Evolutionary conservation across 2,113 vertebrate genomes (phyloP).

Genomic region (Microcebus jonahi): DNA sequence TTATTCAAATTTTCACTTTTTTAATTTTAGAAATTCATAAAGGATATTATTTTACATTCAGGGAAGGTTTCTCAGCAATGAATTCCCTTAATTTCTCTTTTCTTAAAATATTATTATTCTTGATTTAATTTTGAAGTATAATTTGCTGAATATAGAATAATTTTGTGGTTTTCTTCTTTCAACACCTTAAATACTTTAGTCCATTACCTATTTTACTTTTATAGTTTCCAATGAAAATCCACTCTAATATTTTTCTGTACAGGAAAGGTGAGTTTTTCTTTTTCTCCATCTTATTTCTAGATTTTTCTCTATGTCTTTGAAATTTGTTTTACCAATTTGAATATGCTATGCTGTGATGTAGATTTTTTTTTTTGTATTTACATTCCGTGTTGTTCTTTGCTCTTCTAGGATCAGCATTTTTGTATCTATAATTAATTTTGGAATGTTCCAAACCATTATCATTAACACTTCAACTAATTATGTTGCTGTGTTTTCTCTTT

Average conservation of each 20-base stretch:
- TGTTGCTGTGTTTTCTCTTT: background rate
- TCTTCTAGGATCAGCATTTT: background rate
- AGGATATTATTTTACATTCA: background rate
- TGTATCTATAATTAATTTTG: background rate
- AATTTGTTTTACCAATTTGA: background rate
- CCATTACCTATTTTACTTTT: background rate
- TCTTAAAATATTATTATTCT: background rate
- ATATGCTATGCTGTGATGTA: background rate
- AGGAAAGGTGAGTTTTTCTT: background rate
- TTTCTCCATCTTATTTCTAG: background rate
- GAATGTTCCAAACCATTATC: background rate
- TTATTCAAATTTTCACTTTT: background rate
- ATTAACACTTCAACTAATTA: background rate
- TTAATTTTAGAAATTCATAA: background rate
- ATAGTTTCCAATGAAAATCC: background rate
- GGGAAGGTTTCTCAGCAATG: background rate
- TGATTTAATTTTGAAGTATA: background rate
- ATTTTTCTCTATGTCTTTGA: background rate
- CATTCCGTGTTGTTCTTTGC: background rate
- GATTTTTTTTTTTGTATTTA: background rate
- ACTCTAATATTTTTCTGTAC: background rate
- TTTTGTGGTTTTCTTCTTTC: background rate
- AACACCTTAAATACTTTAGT: background rate
- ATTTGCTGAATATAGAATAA: background rate
- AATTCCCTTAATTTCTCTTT: background rate